Percentiles rank a stretch among this genome's conserved stretches.
Evolutionary conservation across 2,888 invertebrate genomes (phyloP).

Genomic region (Aricia artaxerxes): DNA sequence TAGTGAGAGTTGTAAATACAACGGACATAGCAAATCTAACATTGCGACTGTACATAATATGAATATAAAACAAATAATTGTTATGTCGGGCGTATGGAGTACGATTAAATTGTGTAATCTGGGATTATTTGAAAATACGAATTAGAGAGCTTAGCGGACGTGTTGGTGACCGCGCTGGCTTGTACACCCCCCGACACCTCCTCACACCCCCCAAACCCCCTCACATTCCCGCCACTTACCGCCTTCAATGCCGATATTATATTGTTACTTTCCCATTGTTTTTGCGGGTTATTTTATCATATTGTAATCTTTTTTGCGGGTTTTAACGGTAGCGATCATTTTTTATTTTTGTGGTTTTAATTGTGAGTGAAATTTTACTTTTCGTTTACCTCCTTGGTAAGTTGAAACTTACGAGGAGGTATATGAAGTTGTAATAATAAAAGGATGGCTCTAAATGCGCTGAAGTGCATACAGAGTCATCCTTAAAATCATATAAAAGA

Average conservation of each 20-base stretch:
- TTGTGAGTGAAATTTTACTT: not conserved
- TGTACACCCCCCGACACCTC: not conserved
- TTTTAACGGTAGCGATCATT: not conserved
- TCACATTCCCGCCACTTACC: constrained; percentile 1
- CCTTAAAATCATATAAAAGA: too few relatives aligned
- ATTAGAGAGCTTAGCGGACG: constrained; percentile 32
- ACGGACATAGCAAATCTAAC: not conserved
- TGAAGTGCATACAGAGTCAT: too few relatives aligned
- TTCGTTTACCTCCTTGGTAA: not conserved
- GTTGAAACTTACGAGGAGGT: too few relatives aligned
- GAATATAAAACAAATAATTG: constrained; percentile 22
- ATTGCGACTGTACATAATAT: constrained; percentile 7
- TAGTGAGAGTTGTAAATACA: not conserved
- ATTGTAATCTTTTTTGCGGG: not conserved
- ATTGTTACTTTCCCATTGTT: not conserved
- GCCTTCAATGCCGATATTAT: constrained; percentile 13
- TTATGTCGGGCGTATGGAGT: constrained; percentile 16
- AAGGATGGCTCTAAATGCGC: too few relatives aligned
- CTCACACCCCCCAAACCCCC: not conserved
- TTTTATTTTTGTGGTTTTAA: not conserved
- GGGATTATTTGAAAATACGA: constrained; percentile 33
- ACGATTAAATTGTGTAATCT: constrained; percentile 33
- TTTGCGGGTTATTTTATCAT: not conserved
- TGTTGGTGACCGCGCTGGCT: constrained; percentile 34
- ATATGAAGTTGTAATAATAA: too few relatives aligned